Conservation (phyloP, 2,888 invertebrate genomes). For the Acholoe squamosa region DNA sequence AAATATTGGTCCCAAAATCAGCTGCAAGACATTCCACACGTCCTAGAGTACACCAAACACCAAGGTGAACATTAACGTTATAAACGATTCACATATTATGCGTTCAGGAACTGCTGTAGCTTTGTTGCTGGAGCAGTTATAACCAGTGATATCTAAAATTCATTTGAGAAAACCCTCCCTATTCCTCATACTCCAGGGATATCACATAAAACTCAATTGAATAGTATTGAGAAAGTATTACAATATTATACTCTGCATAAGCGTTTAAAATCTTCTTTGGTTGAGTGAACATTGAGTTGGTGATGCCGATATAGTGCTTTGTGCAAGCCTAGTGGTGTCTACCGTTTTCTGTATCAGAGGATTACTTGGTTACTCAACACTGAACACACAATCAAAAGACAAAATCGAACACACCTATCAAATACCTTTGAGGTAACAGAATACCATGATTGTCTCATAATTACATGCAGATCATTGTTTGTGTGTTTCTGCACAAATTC, state of each 20-base stretch:
- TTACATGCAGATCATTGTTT: neutral
- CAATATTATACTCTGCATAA: neutral
- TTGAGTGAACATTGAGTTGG: neutral
- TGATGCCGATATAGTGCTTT: neutral
- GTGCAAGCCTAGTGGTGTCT: neutral
- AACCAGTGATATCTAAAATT: no score
- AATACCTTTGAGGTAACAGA: slow-evolving; percentile 47
- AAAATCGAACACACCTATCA: neutral
- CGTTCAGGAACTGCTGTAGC: neutral
- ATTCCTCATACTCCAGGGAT: no score
- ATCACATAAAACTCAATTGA: no score
- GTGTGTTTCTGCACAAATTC: neutral
- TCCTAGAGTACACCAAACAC: neutral
- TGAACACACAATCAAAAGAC: neutral
- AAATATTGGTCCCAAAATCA: slow-evolving; percentile 26
- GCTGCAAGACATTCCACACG: slow-evolving; percentile 8
- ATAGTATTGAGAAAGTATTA: neutral
- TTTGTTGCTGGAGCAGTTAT: no score
- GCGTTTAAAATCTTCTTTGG: neutral
- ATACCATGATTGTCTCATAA: neutral
- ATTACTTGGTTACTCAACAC: neutral
- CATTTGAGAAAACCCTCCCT: no score
- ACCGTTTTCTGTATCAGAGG: neutral
- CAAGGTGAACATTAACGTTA: neutral
- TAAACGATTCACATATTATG: neutral